Evolutionary conservation across 2,797 vertebrate genomes (phyloP).

Genomic region (Gila robusta): DNA sequence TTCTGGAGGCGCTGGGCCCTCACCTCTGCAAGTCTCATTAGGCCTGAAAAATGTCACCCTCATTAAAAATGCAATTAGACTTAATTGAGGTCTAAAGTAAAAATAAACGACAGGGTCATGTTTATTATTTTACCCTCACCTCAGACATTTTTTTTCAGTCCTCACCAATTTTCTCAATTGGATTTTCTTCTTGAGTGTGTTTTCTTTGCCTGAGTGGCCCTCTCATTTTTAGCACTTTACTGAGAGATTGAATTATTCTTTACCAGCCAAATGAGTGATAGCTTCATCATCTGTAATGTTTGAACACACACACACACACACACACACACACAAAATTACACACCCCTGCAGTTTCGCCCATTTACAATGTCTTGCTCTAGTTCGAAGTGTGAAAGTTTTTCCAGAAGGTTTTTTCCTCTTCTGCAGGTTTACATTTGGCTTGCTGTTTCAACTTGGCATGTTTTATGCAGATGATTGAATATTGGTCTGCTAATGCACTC

Average conservation of each 20-base stretch:
- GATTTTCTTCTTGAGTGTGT: slow-evolving; percentile 41
- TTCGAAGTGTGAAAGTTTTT: neutral
- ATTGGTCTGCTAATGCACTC: neutral
- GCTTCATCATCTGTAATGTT: slow-evolving; percentile 18
- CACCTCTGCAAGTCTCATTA: slow-evolving; percentile 68
- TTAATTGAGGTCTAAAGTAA: slow-evolving; percentile 76
- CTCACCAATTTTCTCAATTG: slow-evolving; percentile 68
- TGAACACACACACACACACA: neutral
- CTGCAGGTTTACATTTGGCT: neutral
- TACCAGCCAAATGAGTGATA: slow-evolving; percentile 15
- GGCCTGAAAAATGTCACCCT: slow-evolving; percentile 76
- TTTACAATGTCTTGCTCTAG: slow-evolving; percentile 7
- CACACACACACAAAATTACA: no score
- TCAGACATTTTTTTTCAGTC: slow-evolving; percentile 66
- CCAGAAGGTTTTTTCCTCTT: neutral
- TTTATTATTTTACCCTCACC: slow-evolving; percentile 74
- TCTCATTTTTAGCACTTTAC: slow-evolving; percentile 29
- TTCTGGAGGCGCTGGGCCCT: slow-evolving; percentile 58
- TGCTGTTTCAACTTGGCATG: neutral
- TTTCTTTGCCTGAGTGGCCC: slow-evolving; percentile 34
- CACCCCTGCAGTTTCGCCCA: neutral
- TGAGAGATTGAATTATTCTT: slow-evolving; percentile 28
- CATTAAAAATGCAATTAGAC: slow-evolving; percentile 77
- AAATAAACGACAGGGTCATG: slow-evolving; percentile 76
- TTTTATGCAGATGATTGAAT: neutral